Evolutionary conservation across 1,140 invertebrate species (phyloP), one percentile per base, ranked within the genome.

Genomic region (Ladona fulva): DNA sequence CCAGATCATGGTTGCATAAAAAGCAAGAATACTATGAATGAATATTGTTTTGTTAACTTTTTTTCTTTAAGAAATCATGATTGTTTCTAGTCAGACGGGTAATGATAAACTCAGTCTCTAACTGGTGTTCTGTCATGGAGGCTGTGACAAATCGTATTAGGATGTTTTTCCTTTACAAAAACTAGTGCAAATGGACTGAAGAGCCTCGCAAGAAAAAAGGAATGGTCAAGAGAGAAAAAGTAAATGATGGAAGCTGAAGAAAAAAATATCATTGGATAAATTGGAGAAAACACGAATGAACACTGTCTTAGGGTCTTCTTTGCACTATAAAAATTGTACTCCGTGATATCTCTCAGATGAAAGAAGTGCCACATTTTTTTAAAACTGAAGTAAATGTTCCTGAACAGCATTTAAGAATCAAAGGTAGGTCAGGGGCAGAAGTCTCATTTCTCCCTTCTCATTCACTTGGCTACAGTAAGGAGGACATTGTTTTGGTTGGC

Each of bases 361-460:
- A 81, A 80, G 81, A 81, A 78, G 76, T 80, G 79, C 79, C 78
- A 81, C 78, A 80, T 79, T 79, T 81, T 78, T 83, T 82, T 82
- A 81, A 78, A 81, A 82, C 81, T 81, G 82, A 78, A 85, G 83
- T 85, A 83, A 86, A 87, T 86, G 85, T 86, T 87, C 85, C 85
- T 86, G 84, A 85, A 85, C 85, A 86, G 85, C 85, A 86, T 86
- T 86, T 86, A 86, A 86, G 83, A 85, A 86, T 86, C 84, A 86
- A 86, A 86, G 80, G 78, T 80, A 80, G 79, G 80, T 79, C 80
- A 79, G 80, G 80, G 80, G 78, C 25, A 78, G 79, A 74, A 76
- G 10, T 66, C 52, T 19, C n/a, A 66, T 66, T 78, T 78, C 75
- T 79, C 78, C 76, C 80, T 76, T 76, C 77, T 77, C 78, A 78